phyloP scores from a whole-genome alignment of 2,888 invertebrate genomes.

The Agriopis aurantiaria region DNA sequence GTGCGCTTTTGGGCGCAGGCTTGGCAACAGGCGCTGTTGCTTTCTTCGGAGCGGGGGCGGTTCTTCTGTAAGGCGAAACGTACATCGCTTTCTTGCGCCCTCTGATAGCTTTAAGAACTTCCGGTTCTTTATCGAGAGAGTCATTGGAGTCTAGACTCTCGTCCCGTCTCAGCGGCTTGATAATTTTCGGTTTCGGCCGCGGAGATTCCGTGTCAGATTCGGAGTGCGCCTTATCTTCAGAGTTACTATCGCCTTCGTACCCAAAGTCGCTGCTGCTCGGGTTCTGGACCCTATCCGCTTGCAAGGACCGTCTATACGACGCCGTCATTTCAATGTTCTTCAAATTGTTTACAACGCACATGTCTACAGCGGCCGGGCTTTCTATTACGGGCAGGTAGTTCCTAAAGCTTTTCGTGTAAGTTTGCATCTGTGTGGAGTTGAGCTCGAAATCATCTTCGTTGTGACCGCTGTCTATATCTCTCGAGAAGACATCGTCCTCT shows the following conservation, averaged over 20 bases:
- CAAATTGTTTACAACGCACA: conserved; percentile 79
- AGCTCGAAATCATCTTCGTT: conserved; percentile 91
- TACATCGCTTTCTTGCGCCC: conserved; percentile 91
- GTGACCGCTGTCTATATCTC: conserved; percentile 88
- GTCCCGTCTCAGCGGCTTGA: conserved; percentile 82
- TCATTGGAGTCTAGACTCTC: conserved; percentile 80
- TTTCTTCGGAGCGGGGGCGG: conserved; percentile 68
- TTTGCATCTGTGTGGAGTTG: conserved; percentile 86
- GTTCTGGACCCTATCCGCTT: conserved; percentile 58
- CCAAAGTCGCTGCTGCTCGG: conserved; percentile 78
- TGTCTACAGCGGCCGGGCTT: conserved; percentile 77
- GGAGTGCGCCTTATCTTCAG: conserved; percentile 83
- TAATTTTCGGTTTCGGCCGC: conserved; percentile 86
- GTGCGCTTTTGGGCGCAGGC: conserved; percentile 56
- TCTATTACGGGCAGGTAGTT: conserved; percentile 81
- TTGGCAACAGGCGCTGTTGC: conserved; percentile 52
- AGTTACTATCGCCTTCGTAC: conserved; percentile 86
- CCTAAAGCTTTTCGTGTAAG: conserved; percentile 85
- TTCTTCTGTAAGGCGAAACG: conserved; percentile 85
- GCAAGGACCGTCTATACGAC: conserved; percentile 64
- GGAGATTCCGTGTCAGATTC: conserved; percentile 77
- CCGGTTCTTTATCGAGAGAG: conserved; percentile 74
- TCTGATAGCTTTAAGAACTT: conserved; percentile 86
- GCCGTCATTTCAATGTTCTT: conserved; percentile 81
- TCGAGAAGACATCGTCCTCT: conserved; percentile 67